These are phyloP conservation scores for Nomada ruficornis DNA, from an alignment of 2,888 invertebrate genomes.

Conservation along the genomic window DNA sequence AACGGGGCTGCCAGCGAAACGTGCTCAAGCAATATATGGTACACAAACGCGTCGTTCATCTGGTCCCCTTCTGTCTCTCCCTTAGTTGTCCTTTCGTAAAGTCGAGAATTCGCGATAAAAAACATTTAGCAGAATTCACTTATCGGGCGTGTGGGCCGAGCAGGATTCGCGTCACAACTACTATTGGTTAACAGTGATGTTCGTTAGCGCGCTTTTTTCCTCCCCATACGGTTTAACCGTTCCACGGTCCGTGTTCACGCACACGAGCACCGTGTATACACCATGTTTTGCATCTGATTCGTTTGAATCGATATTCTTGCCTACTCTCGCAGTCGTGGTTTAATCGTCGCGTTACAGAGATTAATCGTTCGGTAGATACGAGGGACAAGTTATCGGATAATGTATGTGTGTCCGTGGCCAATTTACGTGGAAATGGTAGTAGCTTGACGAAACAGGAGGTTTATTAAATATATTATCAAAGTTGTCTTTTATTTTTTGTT, in stretches of 20 bases:
- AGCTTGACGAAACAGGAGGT: slow-evolving; percentile 14
- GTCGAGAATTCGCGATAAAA: slow-evolving; percentile 32
- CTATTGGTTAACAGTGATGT: slow-evolving; percentile 39
- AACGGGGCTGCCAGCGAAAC: slow-evolving; percentile 41
- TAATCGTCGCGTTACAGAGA: slow-evolving; percentile 49
- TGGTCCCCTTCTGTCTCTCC: slow-evolving; percentile 20
- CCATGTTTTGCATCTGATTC: slow-evolving; percentile 56
- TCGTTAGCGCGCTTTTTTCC: slow-evolving; percentile 35
- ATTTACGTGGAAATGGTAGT: slow-evolving; percentile 42
- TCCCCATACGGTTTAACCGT: slow-evolving; percentile 44
- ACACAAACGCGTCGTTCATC: slow-evolving; percentile 45
- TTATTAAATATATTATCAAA: slow-evolving; percentile 20
- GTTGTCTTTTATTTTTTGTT: neutral
- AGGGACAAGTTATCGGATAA: slow-evolving; percentile 54
- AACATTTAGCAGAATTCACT: slow-evolving; percentile 48
- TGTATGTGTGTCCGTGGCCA: slow-evolving; percentile 29
- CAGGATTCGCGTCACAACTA: slow-evolving; percentile 24
- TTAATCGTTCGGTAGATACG: slow-evolving; percentile 54
- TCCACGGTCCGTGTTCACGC: neutral
- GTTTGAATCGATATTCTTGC: slow-evolving; percentile 59
- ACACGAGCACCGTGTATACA: slow-evolving; percentile 16
- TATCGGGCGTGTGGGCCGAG: slow-evolving; percentile 31
- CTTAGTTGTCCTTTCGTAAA: slow-evolving; percentile 37
- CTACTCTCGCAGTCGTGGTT: slow-evolving; percentile 39
- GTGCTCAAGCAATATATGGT: slow-evolving; percentile 58